phyloP scores from a whole-genome alignment of 2,113 vertebrate genomes.

The Probosciger aterrimus region DNA sequence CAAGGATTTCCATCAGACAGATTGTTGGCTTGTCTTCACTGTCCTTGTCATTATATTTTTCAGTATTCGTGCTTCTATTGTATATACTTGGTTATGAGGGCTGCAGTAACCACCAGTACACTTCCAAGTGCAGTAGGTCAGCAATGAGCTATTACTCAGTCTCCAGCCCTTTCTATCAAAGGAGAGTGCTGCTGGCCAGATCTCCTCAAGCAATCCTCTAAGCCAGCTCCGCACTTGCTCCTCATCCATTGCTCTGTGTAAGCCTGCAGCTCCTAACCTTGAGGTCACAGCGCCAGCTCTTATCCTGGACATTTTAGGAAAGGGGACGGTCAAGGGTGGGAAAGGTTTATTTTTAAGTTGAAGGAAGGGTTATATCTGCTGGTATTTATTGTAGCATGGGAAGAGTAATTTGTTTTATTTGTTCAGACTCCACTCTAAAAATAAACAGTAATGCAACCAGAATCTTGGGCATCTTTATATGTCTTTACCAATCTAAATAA shows the following conservation, averaged over 20 bases:
- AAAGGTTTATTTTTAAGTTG: conserved; percentile 4
- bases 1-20: neutral
- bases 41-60: neutral
- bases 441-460: conserved; percentile 1
- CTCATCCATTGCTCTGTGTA: neutral
- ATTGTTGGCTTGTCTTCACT: neutral
- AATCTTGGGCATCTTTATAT: neutral
- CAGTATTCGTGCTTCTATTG: neutral
- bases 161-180: neutral
- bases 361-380: neutral
- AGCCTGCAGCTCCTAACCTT: neutral
- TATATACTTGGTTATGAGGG: neutral
- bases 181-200: fast-evolving
- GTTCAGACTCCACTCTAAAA: neutral
- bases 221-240: neutral
- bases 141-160: neutral
- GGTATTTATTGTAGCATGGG: neutral
- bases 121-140: neutral
- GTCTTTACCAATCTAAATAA: neutral
- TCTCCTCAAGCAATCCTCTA: neutral
- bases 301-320: neutral
- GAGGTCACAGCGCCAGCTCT: neutral
- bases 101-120: neutral
- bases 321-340: neutral
- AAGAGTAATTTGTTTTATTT: conserved; percentile 5